These are phyloP conservation scores for Agrenia bidenticulata DNA, from an alignment of 2,888 invertebrate species.

Conservation along the genomic window DNA sequence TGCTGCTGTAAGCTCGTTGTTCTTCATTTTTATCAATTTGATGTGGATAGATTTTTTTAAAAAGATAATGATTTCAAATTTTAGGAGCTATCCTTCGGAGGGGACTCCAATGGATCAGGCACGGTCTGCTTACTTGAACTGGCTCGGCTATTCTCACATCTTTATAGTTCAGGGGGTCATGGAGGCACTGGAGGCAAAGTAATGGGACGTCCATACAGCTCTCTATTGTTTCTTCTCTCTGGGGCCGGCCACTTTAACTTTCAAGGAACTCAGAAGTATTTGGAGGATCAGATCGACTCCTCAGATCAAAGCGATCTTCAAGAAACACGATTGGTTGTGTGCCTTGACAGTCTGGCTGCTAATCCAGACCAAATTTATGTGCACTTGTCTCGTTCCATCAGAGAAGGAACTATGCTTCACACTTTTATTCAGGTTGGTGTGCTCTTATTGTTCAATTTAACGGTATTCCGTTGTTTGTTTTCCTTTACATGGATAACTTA, in stretches of 20 bases:
- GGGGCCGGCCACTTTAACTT: slow-evolving; percentile 93
- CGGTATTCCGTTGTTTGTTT: too few species aligned
- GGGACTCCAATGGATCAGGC: slow-evolving; percentile 91
- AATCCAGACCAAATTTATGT: slow-evolving; percentile 69
- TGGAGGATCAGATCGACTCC: slow-evolving; percentile 83
- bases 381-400: slow-evolving; percentile 96
- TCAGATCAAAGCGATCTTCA: slow-evolving; percentile 58
- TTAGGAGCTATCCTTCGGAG: slow-evolving; percentile 81
- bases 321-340: slow-evolving; percentile 87
- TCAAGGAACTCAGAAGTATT: slow-evolving; percentile 92
- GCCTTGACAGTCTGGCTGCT: slow-evolving; percentile 71
- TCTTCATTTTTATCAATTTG: slow-evolving; percentile 10
- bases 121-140: slow-evolving; percentile 83
- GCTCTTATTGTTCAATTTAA: too few species aligned
- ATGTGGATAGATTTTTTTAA: too few species aligned
- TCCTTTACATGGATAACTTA: too few species aligned
- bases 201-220: slow-evolving; percentile 69
- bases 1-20: slow-evolving; percentile 72
- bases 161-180: slow-evolving; percentile 64
- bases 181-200: slow-evolving; percentile 24
- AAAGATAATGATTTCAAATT: slow-evolving; percentile 11
- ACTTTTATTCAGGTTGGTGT: slow-evolving; percentile 58
- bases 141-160: slow-evolving; percentile 80
- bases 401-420: slow-evolving; percentile 73
- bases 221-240: slow-evolving; percentile 80